phyloP scores from a whole-genome alignment of 1,140 invertebrate species.

The Camponotus floridanus region DNA sequence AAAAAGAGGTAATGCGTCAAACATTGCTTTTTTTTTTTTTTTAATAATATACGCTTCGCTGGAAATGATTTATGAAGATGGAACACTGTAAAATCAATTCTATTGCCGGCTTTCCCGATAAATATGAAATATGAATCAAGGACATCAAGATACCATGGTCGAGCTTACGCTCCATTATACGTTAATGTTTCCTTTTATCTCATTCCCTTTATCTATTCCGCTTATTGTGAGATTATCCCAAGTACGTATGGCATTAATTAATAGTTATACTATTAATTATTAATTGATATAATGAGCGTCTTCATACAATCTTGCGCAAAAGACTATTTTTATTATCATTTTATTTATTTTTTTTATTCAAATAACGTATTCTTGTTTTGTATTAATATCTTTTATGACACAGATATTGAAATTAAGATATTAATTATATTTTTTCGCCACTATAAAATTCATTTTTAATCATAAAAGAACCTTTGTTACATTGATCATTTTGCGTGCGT shows the following conservation, averaged over 20 bases:
- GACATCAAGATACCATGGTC: slow-evolving; percentile 24
- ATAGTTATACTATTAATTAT: not conserved
- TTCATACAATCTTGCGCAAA: not conserved
- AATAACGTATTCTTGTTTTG: not conserved
- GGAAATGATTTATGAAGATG: slow-evolving; percentile 24
- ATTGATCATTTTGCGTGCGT: not conserved
- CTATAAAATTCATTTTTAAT: not conserved
- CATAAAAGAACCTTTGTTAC: not conserved
- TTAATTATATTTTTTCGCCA: not conserved
- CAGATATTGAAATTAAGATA: not conserved
- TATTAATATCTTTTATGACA: not conserved
- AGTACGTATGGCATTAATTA: not conserved
- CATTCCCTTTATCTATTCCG: not conserved
- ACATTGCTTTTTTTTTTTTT: not conserved
- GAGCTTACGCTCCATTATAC: not conserved
- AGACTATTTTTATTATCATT: no score
- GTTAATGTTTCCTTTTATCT: slow-evolving; percentile 15
- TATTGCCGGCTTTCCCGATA: slow-evolving; percentile 20
- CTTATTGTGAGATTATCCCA: slow-evolving; percentile 23
- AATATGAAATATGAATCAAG: slow-evolving; percentile 54
- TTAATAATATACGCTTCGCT: not conserved
- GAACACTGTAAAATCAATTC: slow-evolving; percentile 54
- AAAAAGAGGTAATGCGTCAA: not conserved
- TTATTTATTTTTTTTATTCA: not conserved
- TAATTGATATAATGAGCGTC: slow-evolving; percentile 33